Evolutionary conservation across 1,140 invertebrate genomes (phyloP).

Genomic region (Hycleus phaleratus): DNA sequence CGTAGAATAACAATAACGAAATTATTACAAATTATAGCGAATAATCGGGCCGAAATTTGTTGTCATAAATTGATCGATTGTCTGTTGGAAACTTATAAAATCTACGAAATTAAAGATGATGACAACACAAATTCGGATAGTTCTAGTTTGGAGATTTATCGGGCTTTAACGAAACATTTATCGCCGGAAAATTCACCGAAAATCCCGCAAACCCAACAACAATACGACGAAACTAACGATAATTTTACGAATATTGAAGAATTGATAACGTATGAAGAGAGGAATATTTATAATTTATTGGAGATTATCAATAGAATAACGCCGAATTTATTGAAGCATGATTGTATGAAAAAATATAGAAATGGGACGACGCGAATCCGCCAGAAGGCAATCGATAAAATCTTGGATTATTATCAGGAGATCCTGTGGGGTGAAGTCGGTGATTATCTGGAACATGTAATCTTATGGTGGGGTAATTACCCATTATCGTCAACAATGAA

Average conservation of each 20-base stretch:
- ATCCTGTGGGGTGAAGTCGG: slow-evolving; percentile 66
- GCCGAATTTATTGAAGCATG: slow-evolving; percentile 39
- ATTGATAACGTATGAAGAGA: slow-evolving; percentile 42
- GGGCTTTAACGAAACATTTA: slow-evolving; percentile 39
- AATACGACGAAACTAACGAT: slow-evolving; percentile 10
- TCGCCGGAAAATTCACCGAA: slow-evolving; percentile 32
- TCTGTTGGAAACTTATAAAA: slow-evolving; percentile 39
- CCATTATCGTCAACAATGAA: slow-evolving; percentile 49
- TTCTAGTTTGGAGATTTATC: slow-evolving; percentile 48
- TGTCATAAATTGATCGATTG: slow-evolving; percentile 48
- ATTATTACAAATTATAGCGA: slow-evolving; percentile 46
- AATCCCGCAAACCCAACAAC: slow-evolving; percentile 23
- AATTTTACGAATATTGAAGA: slow-evolving; percentile 41
- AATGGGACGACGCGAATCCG: slow-evolving; percentile 38
- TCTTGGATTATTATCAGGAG: slow-evolving; percentile 50
- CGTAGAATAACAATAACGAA: slow-evolving; percentile 48
- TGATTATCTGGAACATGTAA: slow-evolving; percentile 63
- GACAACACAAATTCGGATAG: slow-evolving; percentile 41
- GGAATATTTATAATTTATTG: slow-evolving; percentile 40
- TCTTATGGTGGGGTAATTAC: slow-evolving; percentile 70
- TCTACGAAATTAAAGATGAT: slow-evolving; percentile 36
- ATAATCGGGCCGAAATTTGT: slow-evolving; percentile 44
- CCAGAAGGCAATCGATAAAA: slow-evolving; percentile 43
- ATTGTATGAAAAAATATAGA: slow-evolving; percentile 36
- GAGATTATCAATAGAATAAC: slow-evolving; percentile 38